Base-by-base conservation (phyloP, 2,113 vertebrate genomes). In the Diphyllodes magnificus region DNA sequence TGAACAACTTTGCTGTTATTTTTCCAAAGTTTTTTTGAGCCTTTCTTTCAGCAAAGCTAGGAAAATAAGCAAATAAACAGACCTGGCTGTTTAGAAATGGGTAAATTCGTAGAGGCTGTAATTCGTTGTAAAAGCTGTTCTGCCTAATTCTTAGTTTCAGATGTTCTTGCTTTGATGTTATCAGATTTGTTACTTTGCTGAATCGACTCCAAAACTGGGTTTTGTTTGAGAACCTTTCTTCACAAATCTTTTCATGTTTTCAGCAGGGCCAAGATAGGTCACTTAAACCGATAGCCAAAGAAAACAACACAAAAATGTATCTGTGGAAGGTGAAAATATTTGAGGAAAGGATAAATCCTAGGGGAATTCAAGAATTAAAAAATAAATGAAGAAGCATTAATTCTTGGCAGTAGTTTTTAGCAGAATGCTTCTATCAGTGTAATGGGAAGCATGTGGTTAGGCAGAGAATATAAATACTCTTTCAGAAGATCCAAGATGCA, bases 91-190 rank as follows among this genome's bases (percentile, higher is more conserved):
- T 91, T 82, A 73, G 59, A 84, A 86, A 66, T 60, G 72, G 44
- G 53, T 70, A 68, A 63, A 93, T 79, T 92, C 92, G 66, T 45
- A 65, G 80, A 81, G 54, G 65, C 9, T 97, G 80, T 44, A 81
- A 59, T 96, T 92, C 88, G 57, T 70, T 93, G 88, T 40, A 88
- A 89, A 81, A 83, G 33, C 44, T 73, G 44, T 82, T 95, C 53
- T 82, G 73, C n/a, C 30, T 50, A 68, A 94, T 63, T 80, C 69
- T 30, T 37, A 14, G 64, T 87, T 95, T 97, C 93, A 90, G 69
- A 92, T 91, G 71, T 84, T 92, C 83, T 94, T 91, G 57, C 90
- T 95, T 95, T 96, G 92, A 94, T 96, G 79, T 94, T 95, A 94
- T 51, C 82, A 9, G 86, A 82, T 95, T 93, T 95, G 92, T 90